Evolutionary conservation across 2,797 vertebrate species (phyloP), one percentile per base, ranked within the genome.

Genomic region (Coracias cyanogaster): DNA sequence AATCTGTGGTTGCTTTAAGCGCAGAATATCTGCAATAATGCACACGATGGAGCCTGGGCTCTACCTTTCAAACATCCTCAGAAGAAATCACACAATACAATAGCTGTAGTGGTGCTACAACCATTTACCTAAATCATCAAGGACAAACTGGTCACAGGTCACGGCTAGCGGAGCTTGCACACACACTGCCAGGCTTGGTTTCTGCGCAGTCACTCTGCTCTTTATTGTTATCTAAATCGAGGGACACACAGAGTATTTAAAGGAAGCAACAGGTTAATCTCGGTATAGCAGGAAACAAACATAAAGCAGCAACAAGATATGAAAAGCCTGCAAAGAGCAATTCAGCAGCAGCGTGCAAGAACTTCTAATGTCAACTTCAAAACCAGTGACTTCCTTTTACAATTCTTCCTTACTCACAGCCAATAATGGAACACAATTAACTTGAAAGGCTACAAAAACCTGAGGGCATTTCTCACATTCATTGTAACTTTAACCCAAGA

Each of bases 81-180:
- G 26, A 39, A 65, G 49, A 89, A n/a, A 35, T 19, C 65, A 24
- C 11, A 39, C 5, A 18, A 73, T 22, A 55, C 33, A 70, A 45
- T 7, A 81, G 18, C 54, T 79, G 35, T n/a, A 77, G 54, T 3
- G 10, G 37, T 13, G 60, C 58, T 74, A 46, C 9, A 73, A 70
- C 21, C 6, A 98, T 98, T 98, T 96, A 99, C 99, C 98, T 94
- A 99, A 97, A 51, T 98, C 97, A 71, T 98, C 96, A 72, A 99
- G 98, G 73, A 97, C 46, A 90, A 99, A 99, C 95, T 99, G 99
- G 86, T 99, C 99, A 89, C 98, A 98, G 55, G 98, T 99, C 96
- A 99, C 61, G 6, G 98, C 98, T 87, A 99, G 95, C 1, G 99
- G 99, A 57, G 98, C 97, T 78, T 98, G 99, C n/a, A 99, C 98